Conservation (phyloP, 2,797 vertebrate species). For the Diceros bicornis region DNA sequence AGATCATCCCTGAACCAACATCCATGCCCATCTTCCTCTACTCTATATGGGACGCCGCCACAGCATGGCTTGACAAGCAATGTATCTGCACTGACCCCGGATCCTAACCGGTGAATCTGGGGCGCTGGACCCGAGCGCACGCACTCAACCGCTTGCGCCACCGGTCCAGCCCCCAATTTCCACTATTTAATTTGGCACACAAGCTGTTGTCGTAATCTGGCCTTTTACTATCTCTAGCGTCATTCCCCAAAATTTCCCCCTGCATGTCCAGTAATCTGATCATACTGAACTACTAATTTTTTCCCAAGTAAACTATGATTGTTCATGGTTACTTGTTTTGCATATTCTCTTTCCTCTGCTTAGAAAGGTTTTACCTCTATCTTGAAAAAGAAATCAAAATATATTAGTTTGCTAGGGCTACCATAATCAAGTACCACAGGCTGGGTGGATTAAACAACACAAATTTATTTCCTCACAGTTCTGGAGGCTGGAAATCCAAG, state of each 20-base stretch:
- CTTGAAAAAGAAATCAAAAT: background rate
- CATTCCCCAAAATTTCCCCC: background rate
- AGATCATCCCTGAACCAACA: too few species aligned
- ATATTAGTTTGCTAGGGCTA: background rate
- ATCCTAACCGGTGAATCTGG: too few species aligned
- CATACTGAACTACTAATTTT: background rate
- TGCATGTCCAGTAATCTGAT: background rate
- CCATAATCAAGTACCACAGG: background rate
- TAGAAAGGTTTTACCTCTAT: background rate
- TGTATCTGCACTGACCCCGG: too few species aligned
- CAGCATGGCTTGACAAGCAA: too few species aligned
- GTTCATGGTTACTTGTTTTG: background rate
- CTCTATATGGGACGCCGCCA: too few species aligned
- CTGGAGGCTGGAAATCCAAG: background rate
- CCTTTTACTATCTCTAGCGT: background rate
- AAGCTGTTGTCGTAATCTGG: background rate
- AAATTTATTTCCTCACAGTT: background rate
- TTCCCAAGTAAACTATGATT: background rate
- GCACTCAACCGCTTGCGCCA: too few species aligned
- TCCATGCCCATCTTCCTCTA: too few species aligned
- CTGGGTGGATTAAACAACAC: background rate
- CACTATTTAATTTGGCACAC: background rate
- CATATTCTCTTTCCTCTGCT: conserved; percentile 19
- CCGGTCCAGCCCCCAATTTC: background rate
- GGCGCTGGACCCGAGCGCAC: too few species aligned